Evolutionary conservation across 2,888 invertebrate genomes (phyloP), one percentile per base, ranked within the genome.

Genomic region (Drosophila nigricruria): DNA sequence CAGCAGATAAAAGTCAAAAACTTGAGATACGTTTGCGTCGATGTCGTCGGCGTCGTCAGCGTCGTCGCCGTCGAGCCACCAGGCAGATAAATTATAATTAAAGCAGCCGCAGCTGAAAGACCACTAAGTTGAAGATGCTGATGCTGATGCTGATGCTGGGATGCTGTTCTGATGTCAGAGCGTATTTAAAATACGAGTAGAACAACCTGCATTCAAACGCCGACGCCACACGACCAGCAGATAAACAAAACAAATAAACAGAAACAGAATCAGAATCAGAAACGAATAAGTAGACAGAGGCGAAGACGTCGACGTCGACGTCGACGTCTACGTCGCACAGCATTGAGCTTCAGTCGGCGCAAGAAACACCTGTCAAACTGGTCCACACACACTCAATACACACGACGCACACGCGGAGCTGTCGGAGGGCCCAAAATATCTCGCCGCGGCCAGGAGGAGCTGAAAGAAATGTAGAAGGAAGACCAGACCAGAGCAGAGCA

Each of bases 351-450:
- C 81, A 84, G 89, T 88, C 89, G 88, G 87, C 84, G 77, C 81
- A 82, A 87, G 91, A 91, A 92, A 91, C 91, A 91, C 91, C 91
- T 91, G 91, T 91, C 91, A 91, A 91, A 91, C 91, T 87, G 91
- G 91, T 90, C 90, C 91, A 85, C 76, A 71, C 54, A 73, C 52
- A 52, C 18, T 59, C 69, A 58, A 56, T 68, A 49, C 59, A 58
- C 42, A 58, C 47, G 49, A 50, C 67, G 57, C 66, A 72, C 67
- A 64, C 49, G 67, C 65, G 43, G 45, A 34, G 38, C 42, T 14
- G 42, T 50, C 68, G 20, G 68, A 56, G 56, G 71, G 58, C 67
- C 81, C 69, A 60, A 80, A 81, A 77, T 75, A 76, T 67, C 58
- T 67, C 57, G 49, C 43, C 36, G 70, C 65, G 45, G 65, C 32